Conservation (phyloP, 1,140 invertebrate genomes). For the Spodoptera frugiperda region DNA sequence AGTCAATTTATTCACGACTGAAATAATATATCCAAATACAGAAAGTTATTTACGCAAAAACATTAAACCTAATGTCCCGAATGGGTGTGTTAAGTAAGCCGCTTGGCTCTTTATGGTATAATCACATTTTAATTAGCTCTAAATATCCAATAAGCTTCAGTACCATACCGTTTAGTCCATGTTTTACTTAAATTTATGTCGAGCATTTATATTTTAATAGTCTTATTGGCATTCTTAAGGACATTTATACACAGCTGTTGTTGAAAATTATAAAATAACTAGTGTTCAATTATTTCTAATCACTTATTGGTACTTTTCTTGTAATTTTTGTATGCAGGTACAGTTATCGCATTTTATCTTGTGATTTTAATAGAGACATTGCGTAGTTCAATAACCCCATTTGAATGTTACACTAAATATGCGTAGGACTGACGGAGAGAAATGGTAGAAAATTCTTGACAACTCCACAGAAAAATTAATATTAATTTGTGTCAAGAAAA, state of each 20-base stretch:
- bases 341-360: too few relatives aligned
- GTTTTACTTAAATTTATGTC: constrained; percentile 13
- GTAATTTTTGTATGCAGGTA: too few relatives aligned
- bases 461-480: constrained; percentile 21
- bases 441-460: constrained; percentile 6
- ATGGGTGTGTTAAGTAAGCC: constrained; percentile 10
- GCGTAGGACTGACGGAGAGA: constrained; percentile 3
- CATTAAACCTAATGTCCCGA: constrained; percentile 9
- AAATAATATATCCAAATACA: constrained; percentile 38
- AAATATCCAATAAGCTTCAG: constrained; percentile 25
- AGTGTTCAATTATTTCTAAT: too few relatives aligned
- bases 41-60: constrained; percentile 23
- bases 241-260: too few relatives aligned
- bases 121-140: constrained; percentile 34
- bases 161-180: constrained; percentile 13
- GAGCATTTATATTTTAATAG: constrained; percentile 2
- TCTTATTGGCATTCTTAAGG: neutral
- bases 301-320: too few relatives aligned
- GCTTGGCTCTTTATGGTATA: constrained; percentile 17
- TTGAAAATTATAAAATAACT: too few relatives aligned
- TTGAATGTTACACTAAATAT: neutral
- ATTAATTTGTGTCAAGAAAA: constrained; percentile 37
- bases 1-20: constrained; percentile 24
- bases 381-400: neutral
- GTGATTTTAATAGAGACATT: too few relatives aligned